Base-by-base conservation (phyloP, 2,888 invertebrate species). In the Leistus spinibarbis region DNA sequence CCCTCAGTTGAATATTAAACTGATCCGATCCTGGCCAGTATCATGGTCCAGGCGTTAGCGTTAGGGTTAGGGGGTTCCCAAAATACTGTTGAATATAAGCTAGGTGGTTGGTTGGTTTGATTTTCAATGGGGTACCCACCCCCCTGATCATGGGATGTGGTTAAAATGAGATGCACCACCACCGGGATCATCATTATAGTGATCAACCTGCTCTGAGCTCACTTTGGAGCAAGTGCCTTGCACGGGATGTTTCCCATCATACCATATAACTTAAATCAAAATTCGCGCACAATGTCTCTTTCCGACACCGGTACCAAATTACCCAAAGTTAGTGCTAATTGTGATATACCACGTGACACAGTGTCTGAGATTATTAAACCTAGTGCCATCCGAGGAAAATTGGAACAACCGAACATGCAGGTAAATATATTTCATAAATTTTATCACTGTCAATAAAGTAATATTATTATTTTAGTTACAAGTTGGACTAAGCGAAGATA, bases 141-240 rank as follows among this genome's bases (percentile, higher is more conserved):
- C 81, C 82, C 79, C 78, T 56, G 77, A 79, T 78, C 82, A 81
- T 81, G 78, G 79, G 80, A 80, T 81, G 81, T 82, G 80, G 81
- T 81, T 80, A 81, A 80, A 79, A 79, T 79, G 79, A 78, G 80
- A 79, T 77, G 79, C 80, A 81, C 82, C 81, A 81, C 79, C 81
- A 78, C 78, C 78, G 20, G n/a, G 64, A 63, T 75, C 19, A 54
- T 16, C 63, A 40, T 40, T 40, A 40, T 40, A 40, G 10, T 40
- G 54, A 69, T 16, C 68, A 69, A 69, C 63, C 75, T 69, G 63
- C 68, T 67, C 13, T 16, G 19, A 60, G 60, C 22, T 57, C 19
- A 20, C 16, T 10, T 40, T 40, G 40, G 40, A 40, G 40, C 40
- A 57, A 57, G 24, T 19, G 24, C n/a, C 13, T 17, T 27, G 40